Evolutionary conservation across 2,797 vertebrate species (phyloP).

Genomic region (Takifugu ocellatus): DNA sequence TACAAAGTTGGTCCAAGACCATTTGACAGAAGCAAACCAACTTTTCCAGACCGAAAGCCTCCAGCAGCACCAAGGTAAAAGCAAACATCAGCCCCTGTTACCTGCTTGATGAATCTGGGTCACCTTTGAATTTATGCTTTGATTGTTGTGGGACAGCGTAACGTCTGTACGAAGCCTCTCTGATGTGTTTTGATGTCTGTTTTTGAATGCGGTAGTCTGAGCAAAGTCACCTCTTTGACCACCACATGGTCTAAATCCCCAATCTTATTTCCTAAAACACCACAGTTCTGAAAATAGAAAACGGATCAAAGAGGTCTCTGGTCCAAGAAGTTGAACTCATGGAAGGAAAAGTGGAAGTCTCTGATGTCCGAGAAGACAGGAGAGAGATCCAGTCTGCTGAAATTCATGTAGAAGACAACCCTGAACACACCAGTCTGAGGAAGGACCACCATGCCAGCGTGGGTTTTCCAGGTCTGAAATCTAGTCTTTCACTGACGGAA

Average conservation of each 20-base stretch:
- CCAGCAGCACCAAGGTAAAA: background rate
- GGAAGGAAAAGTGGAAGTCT: constrained; percentile 15
- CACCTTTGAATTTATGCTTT: constrained; percentile 14
- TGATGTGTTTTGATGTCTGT: constrained; percentile 4
- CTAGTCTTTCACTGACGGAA: constrained; percentile 58
- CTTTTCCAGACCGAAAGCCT: background rate
- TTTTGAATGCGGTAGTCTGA: constrained; percentile 4
- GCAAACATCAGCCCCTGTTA: constrained; percentile 9
- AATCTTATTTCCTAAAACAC: constrained; percentile 56
- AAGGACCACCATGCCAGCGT: no score
- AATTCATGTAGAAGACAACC: constrained; percentile 15
- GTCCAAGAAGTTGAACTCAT: constrained; percentile 17
- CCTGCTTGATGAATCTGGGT: no score
- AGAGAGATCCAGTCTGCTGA: background rate
- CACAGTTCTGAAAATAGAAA: constrained; percentile 35
- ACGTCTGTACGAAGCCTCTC: constrained; percentile 5
- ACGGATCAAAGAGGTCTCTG: constrained; percentile 21
- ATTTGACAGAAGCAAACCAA: background rate
- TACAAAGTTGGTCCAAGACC: background rate
- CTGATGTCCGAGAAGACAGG: background rate
- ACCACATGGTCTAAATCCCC: constrained; percentile 66
- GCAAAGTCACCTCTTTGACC: constrained; percentile 28
- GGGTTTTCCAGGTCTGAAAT: no score
- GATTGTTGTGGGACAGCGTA: constrained; percentile 7
- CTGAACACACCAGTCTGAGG: background rate